phyloP scores from a whole-genome alignment of 2,888 invertebrate genomes.

The Lasioglossum villosulum region DNA sequence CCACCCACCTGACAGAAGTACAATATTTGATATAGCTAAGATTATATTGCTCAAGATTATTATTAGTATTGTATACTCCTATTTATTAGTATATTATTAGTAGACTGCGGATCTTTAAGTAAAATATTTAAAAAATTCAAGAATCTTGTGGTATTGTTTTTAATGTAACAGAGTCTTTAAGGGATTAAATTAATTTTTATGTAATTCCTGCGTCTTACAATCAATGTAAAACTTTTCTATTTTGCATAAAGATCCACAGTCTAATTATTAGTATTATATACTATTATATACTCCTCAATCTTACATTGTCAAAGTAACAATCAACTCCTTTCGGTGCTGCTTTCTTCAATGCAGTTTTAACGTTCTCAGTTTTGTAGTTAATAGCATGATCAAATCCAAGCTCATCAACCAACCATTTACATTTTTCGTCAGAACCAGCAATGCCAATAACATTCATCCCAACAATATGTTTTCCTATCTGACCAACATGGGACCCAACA shows the following conservation, averaged over 20 bases:
- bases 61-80: neutral
- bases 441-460: conserved; percentile 90
- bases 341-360: conserved; percentile 86
- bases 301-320: conserved; percentile 92
- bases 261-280: neutral
- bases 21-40: neutral
- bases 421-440: conserved; percentile 90
- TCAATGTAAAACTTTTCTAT: too few relatives aligned
- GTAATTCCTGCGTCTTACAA: too few relatives aligned
- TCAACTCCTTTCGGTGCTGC: conserved; percentile 90
- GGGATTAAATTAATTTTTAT: too few relatives aligned
- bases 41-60: neutral
- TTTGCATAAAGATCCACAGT: too few relatives aligned
- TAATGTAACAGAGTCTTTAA: too few relatives aligned
- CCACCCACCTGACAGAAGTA: conserved; percentile 87
- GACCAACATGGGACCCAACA: conserved; percentile 91
- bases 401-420: conserved; percentile 88
- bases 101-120: too few relatives aligned
- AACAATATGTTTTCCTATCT: conserved; percentile 89
- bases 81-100: too few relatives aligned
- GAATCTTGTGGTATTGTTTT: too few relatives aligned
- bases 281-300: conserved; percentile 68
- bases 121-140: too few relatives aligned
- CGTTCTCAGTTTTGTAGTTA: conserved; percentile 89
- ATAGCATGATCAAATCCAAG: conserved; percentile 89